These are phyloP conservation scores for Drosophila chauvacae DNA, from an alignment of 1,140 invertebrate species.

Conservation along the genomic window DNA sequence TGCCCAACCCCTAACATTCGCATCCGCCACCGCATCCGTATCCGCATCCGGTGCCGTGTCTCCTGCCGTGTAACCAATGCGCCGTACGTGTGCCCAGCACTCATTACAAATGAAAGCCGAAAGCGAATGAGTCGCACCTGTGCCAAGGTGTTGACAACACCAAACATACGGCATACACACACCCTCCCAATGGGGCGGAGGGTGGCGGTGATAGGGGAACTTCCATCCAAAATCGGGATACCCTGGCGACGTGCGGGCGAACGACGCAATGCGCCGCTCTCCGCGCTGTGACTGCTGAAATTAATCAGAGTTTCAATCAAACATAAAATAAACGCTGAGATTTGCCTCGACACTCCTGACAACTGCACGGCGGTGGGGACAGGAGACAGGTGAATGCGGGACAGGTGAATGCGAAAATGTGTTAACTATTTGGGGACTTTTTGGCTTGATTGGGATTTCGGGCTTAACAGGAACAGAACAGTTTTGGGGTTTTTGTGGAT, in stretches of 20 bases:
- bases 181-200: not conserved
- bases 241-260: not conserved
- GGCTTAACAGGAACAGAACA: not conserved
- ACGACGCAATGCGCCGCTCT: constrained; percentile 12
- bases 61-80: constrained; percentile 52
- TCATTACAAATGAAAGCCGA: constrained; percentile 69
- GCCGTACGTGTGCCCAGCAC: constrained; percentile 60
- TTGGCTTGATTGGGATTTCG: constrained; percentile 1
- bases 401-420: constrained; percentile 39
- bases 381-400: not conserved
- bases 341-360: constrained; percentile 51
- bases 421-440: constrained; percentile 21
- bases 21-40: constrained; percentile 8
- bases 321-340: constrained; percentile 72
- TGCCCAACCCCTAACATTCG: not conserved
- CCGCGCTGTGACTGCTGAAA: constrained; percentile 40
- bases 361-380: constrained; percentile 4
- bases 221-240: constrained; percentile 18
- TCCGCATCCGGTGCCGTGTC: constrained; percentile 11
- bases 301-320: constrained; percentile 80
- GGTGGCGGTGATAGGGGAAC: not conserved
- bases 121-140: constrained; percentile 59
- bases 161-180: constrained; percentile 11
- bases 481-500: not conserved
- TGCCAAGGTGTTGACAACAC: constrained; percentile 65